These are phyloP conservation scores for Portunus trituberculatus DNA, from an alignment of 1,140 invertebrate species.

Conservation along the genomic window DNA sequence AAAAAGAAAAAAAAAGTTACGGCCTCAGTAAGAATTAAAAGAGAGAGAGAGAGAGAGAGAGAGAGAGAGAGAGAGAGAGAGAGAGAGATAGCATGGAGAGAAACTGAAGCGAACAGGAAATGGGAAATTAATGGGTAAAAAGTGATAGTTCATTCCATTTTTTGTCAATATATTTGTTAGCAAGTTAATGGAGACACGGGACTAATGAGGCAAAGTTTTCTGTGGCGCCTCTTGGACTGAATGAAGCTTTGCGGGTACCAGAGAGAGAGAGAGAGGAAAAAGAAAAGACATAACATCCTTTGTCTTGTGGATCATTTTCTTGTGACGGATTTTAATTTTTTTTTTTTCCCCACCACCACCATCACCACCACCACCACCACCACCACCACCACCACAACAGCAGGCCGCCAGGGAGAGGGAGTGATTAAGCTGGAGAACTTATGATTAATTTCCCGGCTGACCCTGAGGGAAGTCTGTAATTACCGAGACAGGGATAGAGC, in stretches of 20 bases:
- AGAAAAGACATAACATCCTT: too few species aligned
- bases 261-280: slow-evolving; percentile 41
- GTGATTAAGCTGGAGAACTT: not conserved
- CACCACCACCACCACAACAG: not conserved
- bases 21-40: too few species aligned
- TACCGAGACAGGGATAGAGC: not conserved
- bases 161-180: too few species aligned
- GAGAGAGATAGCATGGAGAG: not conserved
- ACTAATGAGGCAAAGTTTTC: too few species aligned
- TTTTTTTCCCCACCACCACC: not conserved
- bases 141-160: too few species aligned
- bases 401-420: not conserved
- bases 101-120: too few species aligned
- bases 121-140: too few species aligned
- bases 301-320: too few species aligned
- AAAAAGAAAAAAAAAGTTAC: too few species aligned
- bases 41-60: not conserved
- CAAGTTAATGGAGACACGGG: too few species aligned
- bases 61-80: slow-evolving; percentile 26
- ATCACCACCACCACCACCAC: not conserved
- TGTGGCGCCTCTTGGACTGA: not conserved
- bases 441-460: slow-evolving; percentile 4
- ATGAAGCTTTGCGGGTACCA: not conserved
- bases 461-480: slow-evolving; percentile 9
- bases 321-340: not conserved